Percentiles rank a stretch among this genome's conserved stretches.
Conservation (phyloP, 2,888 invertebrate genomes). For the Ischnus inquisitorius region DNA sequence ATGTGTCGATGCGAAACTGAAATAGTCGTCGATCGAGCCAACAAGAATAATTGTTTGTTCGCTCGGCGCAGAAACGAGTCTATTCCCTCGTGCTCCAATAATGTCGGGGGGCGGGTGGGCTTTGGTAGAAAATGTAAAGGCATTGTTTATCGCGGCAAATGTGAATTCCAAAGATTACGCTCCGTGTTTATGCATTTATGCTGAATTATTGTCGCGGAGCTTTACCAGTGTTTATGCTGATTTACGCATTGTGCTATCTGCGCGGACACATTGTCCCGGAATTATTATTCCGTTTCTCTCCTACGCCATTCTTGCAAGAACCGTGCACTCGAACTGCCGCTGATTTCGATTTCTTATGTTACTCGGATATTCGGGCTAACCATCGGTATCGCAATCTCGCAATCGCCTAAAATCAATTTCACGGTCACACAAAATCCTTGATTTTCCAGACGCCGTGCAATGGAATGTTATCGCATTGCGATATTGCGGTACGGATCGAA, state of each 20-base stretch:
- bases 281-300: conserved; percentile 82
- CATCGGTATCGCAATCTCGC: neutral
- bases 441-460: neutral
- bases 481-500: neutral
- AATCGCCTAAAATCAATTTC: neutral
- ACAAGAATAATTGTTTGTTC: neutral
- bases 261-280: conserved; percentile 84
- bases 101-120: conserved; percentile 74
- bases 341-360: conserved; percentile 13
- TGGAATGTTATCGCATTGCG: neutral
- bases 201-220: conserved; percentile 84
- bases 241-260: conserved; percentile 85
- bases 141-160: conserved; percentile 79
- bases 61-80: conserved; percentile 3
- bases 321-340: conserved; percentile 24
- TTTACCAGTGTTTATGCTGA: conserved; percentile 85
- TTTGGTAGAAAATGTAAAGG: conserved; percentile 78
- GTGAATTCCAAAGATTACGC: conserved; percentile 83
- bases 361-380: neutral
- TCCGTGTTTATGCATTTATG: conserved; percentile 84
- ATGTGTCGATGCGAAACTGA: neutral
- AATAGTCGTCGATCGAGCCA: neutral
- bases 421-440: neutral
- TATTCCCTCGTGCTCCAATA: conserved; percentile 45
- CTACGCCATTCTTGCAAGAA: conserved; percentile 71